A percentile compares a stretch with the other conserved stretches of the same genome.
These are phyloP conservation scores for Ammodytes dubius DNA, from an alignment of 2,113 vertebrate species.

Conservation along the genomic window DNA sequence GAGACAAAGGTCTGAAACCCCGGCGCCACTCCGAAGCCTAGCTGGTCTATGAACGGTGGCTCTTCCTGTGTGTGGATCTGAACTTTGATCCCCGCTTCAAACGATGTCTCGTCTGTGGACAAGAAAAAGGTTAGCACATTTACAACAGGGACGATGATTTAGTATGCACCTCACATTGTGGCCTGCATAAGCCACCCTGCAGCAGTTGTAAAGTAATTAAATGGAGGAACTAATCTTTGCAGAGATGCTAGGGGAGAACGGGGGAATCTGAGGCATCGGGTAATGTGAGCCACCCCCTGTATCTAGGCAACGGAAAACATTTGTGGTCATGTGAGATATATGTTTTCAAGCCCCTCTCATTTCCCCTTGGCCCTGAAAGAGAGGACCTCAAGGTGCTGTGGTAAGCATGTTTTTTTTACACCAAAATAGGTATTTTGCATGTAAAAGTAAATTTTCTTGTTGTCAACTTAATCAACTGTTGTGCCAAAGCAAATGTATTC, in stretches of 20 bases:
- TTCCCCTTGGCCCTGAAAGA: no score
- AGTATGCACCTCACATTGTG: constrained; percentile 27
- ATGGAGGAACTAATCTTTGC: background rate
- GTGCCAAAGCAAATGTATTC: no score
- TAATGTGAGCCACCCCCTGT: no score
- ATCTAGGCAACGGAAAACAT: no score
- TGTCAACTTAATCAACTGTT: no score
- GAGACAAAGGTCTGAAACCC: constrained; percentile 99
- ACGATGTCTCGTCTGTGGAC: constrained; percentile 94
- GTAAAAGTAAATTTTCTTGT: no score
- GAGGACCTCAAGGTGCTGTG: no score
- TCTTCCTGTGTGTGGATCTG: constrained; percentile 99
- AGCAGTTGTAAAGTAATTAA: constrained; percentile 32
- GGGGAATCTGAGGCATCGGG: no score
- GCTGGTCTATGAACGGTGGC: constrained; percentile 97
- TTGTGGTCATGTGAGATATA: no score
- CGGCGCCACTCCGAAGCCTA: constrained; percentile 97
- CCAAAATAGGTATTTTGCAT: no score
- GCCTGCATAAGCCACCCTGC: constrained; percentile 7
- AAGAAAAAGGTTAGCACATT: constrained; percentile 45
- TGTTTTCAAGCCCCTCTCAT: no score
- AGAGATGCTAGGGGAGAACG: background rate
- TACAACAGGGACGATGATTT: constrained; percentile 42
- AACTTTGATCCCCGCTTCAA: constrained; percentile 98
- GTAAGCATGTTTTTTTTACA: no score